Percentiles rank a stretch among this genome's conserved stretches.
Evolutionary conservation across 2,888 invertebrate genomes (phyloP).

Genomic region (Limenitis arthemis): DNA sequence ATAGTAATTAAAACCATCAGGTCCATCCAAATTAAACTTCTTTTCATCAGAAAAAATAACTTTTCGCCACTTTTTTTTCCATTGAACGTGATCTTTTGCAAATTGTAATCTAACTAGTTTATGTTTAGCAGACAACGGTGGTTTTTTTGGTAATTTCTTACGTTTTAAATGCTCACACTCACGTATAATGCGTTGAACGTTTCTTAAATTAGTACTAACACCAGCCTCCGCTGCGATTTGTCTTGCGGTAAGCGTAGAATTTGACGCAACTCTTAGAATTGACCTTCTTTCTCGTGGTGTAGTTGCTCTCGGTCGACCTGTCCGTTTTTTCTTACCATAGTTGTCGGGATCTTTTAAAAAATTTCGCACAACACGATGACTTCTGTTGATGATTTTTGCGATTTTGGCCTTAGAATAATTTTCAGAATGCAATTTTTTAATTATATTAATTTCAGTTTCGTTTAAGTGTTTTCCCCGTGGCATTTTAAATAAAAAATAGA

Average conservation of each 20-base stretch:
- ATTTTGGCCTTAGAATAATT: background rate
- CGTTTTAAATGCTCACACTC: background rate
- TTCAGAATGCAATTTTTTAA: background rate
- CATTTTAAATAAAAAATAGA: background rate
- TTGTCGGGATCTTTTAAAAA: background rate
- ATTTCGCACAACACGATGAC: background rate
- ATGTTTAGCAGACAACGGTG: background rate
- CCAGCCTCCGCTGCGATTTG: background rate
- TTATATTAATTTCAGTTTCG: background rate
- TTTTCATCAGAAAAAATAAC: background rate
- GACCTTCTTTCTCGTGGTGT: too few species aligned
- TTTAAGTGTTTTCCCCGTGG: background rate
- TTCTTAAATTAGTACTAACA: background rate
- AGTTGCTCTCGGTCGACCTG: background rate
- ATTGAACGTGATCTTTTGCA: background rate
- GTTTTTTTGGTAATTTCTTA: background rate
- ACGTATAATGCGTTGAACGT: background rate
- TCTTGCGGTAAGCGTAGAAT: background rate
- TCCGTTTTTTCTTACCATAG: background rate
- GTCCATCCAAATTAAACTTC: conserved; percentile 1
- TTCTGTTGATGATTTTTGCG: background rate
- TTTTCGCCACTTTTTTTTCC: background rate
- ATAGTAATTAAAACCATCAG: too few species aligned
- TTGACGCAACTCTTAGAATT: background rate
- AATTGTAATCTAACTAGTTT: background rate